These are phyloP conservation scores for Eurytoma adleriae DNA, from an alignment of 2,888 invertebrate genomes.

Conservation along the genomic window DNA sequence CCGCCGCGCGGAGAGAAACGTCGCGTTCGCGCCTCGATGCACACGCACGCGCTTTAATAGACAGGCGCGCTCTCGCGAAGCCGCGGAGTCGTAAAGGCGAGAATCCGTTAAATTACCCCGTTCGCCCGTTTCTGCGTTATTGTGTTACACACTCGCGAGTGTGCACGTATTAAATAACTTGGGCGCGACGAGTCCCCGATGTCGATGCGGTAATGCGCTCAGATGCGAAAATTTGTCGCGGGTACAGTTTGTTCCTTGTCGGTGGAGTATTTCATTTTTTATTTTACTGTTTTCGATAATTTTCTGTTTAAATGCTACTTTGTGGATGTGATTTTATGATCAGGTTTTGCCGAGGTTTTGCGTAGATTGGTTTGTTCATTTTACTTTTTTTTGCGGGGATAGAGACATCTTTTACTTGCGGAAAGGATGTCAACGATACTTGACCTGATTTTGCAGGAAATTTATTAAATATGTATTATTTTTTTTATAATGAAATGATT, in stretches of 20 bases:
- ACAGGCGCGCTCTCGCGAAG: background rate
- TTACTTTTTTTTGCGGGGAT: too few species aligned
- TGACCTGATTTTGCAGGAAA: too few species aligned
- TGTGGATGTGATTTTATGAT: too few species aligned
- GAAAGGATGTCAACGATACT: too few species aligned
- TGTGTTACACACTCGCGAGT: conserved; percentile 28
- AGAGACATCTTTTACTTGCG: too few species aligned
- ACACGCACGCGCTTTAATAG: conserved; percentile 8
- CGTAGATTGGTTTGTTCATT: too few species aligned
- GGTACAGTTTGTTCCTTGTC: background rate
- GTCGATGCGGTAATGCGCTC: background rate
- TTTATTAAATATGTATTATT: too few species aligned
- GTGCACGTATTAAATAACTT: conserved; percentile 51
- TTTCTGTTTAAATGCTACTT: too few species aligned
- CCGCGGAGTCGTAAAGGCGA: conserved; percentile 26
- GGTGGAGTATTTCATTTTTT: too few species aligned
- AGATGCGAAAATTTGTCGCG: background rate
- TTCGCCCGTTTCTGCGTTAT: conserved; percentile 30
- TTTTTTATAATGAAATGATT: too few species aligned
- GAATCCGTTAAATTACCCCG: conserved; percentile 47
- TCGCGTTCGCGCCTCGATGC: conserved; percentile 26
- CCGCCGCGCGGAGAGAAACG: background rate
- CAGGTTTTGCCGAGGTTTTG: too few species aligned
- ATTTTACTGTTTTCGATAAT: too few species aligned
- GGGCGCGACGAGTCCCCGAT: background rate